Conservation (phyloP, 2,113 vertebrate genomes). For the Rutilus rutilus region DNA sequence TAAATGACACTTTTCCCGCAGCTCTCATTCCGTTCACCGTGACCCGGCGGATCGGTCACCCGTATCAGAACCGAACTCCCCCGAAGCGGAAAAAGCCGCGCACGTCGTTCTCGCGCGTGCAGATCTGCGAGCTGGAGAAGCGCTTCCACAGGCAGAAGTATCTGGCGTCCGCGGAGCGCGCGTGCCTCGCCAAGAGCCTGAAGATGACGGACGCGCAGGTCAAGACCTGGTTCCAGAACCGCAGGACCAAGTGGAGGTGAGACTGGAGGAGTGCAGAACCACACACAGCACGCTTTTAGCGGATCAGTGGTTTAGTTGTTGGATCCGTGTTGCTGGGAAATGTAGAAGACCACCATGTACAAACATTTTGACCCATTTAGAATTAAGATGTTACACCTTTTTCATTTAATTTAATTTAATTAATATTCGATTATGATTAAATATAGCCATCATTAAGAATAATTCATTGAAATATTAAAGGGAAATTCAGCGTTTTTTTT, state of each 20-base stretch:
- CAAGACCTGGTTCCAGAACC: slow-evolving; percentile 83
- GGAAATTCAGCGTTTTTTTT: background rate
- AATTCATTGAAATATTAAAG: background rate
- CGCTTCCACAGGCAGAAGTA: slow-evolving; percentile 98
- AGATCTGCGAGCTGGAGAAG: slow-evolving; percentile 98
- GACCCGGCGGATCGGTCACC: slow-evolving; percentile 96
- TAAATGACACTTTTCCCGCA: slow-evolving; percentile 51
- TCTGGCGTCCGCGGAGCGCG: slow-evolving; percentile 90
- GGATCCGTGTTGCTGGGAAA: background rate
- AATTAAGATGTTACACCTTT: background rate
- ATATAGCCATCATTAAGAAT: background rate
- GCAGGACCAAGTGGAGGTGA: slow-evolving; percentile 89
- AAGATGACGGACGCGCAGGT: slow-evolving; percentile 99
- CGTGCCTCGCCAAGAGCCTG: slow-evolving; percentile 90
- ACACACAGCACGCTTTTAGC: background rate
- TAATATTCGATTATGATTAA: background rate
- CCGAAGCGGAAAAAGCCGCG: slow-evolving; percentile 98
- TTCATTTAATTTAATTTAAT: background rate
- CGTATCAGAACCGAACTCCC: slow-evolving; percentile 84
- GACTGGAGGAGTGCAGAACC: background rate
- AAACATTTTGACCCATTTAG: background rate
- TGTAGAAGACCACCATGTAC: background rate
- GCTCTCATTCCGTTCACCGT: slow-evolving; percentile 95
- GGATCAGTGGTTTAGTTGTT: background rate
- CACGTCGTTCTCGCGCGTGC: slow-evolving; percentile 95